Percentiles rank a stretch among this genome's conserved stretches.
These are phyloP conservation scores for Eristalis arbustorum DNA, from an alignment of 2,888 invertebrate species.

Conservation along the genomic window DNA sequence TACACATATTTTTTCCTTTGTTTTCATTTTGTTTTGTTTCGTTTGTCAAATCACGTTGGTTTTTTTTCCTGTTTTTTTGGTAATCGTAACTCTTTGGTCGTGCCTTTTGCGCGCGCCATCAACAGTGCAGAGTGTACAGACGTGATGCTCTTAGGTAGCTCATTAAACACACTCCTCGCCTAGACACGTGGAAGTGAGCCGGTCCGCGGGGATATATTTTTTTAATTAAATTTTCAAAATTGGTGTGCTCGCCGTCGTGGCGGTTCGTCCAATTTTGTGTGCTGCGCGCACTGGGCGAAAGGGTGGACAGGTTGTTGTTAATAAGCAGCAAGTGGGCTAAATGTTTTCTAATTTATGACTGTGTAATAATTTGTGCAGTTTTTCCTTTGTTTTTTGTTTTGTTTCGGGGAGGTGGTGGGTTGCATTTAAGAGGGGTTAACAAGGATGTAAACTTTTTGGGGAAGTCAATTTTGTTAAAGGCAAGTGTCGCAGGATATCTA, in stretches of 20 bases:
- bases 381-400: not conserved
- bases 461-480: too few species aligned
- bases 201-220: conserved; percentile 30
- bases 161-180: conserved; percentile 65
- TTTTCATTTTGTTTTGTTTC: conserved; percentile 35
- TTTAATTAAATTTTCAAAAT: conserved; percentile 66
- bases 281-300: conserved; percentile 13
- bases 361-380: conserved; percentile 22
- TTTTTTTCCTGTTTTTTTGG: conserved; percentile 62
- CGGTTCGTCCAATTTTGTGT: conserved; percentile 2
- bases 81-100: conserved; percentile 33
- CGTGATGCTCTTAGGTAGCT: conserved; percentile 57
- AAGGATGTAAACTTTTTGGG: not conserved
- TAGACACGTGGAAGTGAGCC: conserved; percentile 8
- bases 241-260: conserved; percentile 18
- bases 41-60: conserved; percentile 64
- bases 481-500: too few species aligned
- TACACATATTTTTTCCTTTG: conserved; percentile 10
- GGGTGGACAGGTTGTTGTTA: conserved; percentile 64
- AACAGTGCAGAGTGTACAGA: conserved; percentile 17
- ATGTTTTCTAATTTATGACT: conserved; percentile 63
- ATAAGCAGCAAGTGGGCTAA: conserved; percentile 61
- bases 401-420: not conserved
- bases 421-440: not conserved
- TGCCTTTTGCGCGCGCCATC: conserved; percentile 26